Percentiles rank a stretch among this genome's conserved stretches.
phyloP scores from a whole-genome alignment of 2,113 vertebrate species.

The Trogon melanurus region DNA sequence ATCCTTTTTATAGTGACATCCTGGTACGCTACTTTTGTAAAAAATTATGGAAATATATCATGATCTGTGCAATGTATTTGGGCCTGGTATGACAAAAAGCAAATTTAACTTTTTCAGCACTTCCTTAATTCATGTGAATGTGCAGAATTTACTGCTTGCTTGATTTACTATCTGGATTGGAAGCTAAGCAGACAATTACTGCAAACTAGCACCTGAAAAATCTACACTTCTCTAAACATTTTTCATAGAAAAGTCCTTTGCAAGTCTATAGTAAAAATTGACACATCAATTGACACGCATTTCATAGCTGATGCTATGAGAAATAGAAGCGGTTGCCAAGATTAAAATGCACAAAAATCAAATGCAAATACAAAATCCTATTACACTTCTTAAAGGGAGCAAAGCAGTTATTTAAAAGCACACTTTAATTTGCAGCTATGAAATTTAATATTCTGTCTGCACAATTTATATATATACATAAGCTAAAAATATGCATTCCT shows the following conservation, averaged over 20 bases:
- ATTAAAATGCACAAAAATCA: constrained; percentile 14
- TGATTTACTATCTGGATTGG: constrained; percentile 27
- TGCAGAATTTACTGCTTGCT: not conserved
- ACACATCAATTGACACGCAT: constrained; percentile 15
- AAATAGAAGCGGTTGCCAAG: constrained; percentile 9
- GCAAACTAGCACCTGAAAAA: constrained; percentile 48
- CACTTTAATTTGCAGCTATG: constrained; percentile 10
- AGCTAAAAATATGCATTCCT: not conserved
- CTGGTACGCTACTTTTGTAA: not conserved
- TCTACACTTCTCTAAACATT: constrained; percentile 10
- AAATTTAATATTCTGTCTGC: constrained; percentile 15
- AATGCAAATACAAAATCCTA: constrained; percentile 32
- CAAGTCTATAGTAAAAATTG: constrained; percentile 38
- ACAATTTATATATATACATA: not conserved
- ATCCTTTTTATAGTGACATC: not conserved
- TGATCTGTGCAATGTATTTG: not conserved
- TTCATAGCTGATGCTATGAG: constrained; percentile 10
- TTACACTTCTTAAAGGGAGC: not conserved
- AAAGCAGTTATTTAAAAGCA: constrained; percentile 36
- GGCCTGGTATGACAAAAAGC: not conserved
- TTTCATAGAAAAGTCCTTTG: not conserved
- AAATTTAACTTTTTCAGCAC: not conserved
- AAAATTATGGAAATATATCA: not conserved
- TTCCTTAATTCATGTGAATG: not conserved
- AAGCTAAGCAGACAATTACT: constrained; percentile 25